Conservation (phyloP, 2,888 invertebrate genomes). For the Sthenelais limicola region DNA sequence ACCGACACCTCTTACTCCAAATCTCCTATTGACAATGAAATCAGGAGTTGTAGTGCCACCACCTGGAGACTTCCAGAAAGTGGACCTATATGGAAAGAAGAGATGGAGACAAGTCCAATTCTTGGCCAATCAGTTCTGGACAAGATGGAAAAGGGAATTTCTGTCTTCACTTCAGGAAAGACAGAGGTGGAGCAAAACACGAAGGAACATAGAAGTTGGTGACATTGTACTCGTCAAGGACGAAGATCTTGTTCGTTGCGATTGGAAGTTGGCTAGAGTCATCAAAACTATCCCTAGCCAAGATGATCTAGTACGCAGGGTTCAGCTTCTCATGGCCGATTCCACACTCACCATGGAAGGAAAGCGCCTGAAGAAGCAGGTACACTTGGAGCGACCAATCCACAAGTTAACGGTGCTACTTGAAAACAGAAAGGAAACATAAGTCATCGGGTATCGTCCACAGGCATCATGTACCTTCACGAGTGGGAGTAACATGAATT, state of each 20-base stretch:
- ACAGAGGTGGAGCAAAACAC: slow-evolving; percentile 38
- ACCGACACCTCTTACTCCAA: slow-evolving; percentile 41
- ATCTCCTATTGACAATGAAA: slow-evolving; percentile 44
- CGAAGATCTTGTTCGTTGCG: not conserved
- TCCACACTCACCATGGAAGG: slow-evolving; percentile 1
- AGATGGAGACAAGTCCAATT: slow-evolving; percentile 43
- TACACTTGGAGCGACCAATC: slow-evolving; percentile 38
- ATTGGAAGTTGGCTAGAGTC: slow-evolving; percentile 40
- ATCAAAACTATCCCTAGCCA: slow-evolving; percentile 27
- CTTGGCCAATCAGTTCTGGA: slow-evolving; percentile 43
- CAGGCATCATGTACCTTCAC: no score
- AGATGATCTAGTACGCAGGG: slow-evolving; percentile 42
- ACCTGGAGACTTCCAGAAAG: slow-evolving; percentile 35
- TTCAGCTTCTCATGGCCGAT: slow-evolving; percentile 36
- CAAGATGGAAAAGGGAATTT: slow-evolving; percentile 43
- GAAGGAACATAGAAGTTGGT: slow-evolving; percentile 33
- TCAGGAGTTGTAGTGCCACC: slow-evolving; percentile 6
- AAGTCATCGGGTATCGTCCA: no score
- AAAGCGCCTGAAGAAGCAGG: not conserved
- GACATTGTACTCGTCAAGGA: slow-evolving; percentile 42
- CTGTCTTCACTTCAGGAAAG: slow-evolving; percentile 24
- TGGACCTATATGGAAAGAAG: slow-evolving; percentile 26
- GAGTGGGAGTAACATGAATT: no score
- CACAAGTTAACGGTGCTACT: slow-evolving; percentile 40
- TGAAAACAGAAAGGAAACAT: no score